Base-by-base conservation (phyloP, 2,113 vertebrate species). In the Apus apus region DNA sequence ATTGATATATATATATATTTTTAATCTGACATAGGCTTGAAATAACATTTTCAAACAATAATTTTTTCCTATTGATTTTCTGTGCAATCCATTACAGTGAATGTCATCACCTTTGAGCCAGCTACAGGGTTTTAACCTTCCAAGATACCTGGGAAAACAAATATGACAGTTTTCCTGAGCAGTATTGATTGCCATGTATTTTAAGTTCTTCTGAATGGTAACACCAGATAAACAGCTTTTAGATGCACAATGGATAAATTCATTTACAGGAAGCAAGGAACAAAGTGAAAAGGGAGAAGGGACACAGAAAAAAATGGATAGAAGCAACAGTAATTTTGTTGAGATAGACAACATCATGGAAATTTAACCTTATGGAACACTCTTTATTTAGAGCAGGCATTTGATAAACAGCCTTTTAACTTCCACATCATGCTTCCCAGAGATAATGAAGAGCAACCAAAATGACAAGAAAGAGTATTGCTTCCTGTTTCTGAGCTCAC, bases 201-300 rank as follows among this genome's bases (percentile, higher is more conserved):
- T 88, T 67, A 92, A 86, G 53, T 90, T 87, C 76, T 68, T 93
- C 83, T 90, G 78, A 72, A 91, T 89, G 65, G 53, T 13, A 94
- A 94, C 65, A 88, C 22, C 45, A 88, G 45, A 50, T 91, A 90
- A 94, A 94, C 25, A 93, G 46, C 70, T 89, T 91, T 56, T 74
- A 79, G 34, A 87, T 88, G 30, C 53, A 68, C 80, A 88, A 91
- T 68, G 53, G 48, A 81, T 84, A 89, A 80, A 57, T 60, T 86
- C 29, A 5, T 90, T 93, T 93, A 89, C 70, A 95, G 67, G 51
- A 94, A 90, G 43, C 51, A 88, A 40, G 29, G 32, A 80, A 79
- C 23, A 70, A 79, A 77, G 22, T 2, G 26, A 57, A 64, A 50
- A 68, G 26, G 32, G 32, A 87, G 5, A 77, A 82, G 23, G 70